Base-by-base conservation (phyloP, 2,797 vertebrate species). In the Psittacula echo region DNA sequence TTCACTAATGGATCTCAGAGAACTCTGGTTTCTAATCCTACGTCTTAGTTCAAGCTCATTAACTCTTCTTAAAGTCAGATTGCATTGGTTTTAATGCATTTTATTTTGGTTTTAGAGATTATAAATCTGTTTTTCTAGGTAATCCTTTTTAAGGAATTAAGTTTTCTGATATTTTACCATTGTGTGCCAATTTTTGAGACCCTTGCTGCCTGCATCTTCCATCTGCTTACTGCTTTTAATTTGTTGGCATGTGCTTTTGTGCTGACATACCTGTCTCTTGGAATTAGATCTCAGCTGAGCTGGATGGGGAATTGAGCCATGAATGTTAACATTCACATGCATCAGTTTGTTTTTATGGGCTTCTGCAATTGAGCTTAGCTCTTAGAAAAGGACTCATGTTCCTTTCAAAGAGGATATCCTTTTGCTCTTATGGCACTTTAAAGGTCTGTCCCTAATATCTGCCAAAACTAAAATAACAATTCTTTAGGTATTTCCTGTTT, bases 401-500 rank as follows among this genome's bases (percentile, higher is more conserved):
- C 73, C 60, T 81, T 93, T 94, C 77, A 71, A 12, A 88, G 71
- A 95, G 83, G 91, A 96, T 88, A 88, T 96, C 91, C 83, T 91
- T 90, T 94, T 88, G 89, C 80, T 91, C 41, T 87, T 88, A 60
- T 95, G 71, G 50, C 73, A 47, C 64, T 91, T 93, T 73, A 94
- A 88, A 96, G 83, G 60, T 94, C 89, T 90, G 64, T 87, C 91
- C 77, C 51, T 73, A 42, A 74, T 73, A 87, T 91, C 67, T 94
- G 80, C 93, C 89, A 91, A 96, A 96, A 65, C n/a, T 19, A 90
- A 93, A 96, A 93, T 77, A 96, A 74, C 80, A 94, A 61, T 88
- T 95, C 77, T 88, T 85, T 64, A 93, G 89, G 51, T 95, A 93
- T 96, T 97, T 96, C 96, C 93, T 96, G 90, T 96, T 96, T 95